Conservation (phyloP, 2,113 vertebrate genomes). For the Tupaia tana region DNA sequence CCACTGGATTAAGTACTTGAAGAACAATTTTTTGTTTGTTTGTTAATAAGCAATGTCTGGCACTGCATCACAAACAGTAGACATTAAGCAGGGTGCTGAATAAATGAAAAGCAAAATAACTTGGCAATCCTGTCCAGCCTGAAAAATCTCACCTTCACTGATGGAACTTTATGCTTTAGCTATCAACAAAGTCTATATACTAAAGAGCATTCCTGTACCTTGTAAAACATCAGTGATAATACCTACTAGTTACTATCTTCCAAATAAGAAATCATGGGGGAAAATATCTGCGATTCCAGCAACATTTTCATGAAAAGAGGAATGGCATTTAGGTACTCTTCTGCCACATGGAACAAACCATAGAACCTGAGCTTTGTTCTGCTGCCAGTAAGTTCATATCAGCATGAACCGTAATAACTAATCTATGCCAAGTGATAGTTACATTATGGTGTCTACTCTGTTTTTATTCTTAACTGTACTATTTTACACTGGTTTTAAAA, state of each 20-base stretch:
- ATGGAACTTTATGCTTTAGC: constrained; percentile 5
- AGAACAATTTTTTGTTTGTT: neutral
- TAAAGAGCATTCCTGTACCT: constrained; percentile 27
- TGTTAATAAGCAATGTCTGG: neutral
- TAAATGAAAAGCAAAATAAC: constrained; percentile 5
- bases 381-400: neutral
- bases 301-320: neutral
- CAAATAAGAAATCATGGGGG: neutral
- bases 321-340: neutral
- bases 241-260: neutral
- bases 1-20: neutral
- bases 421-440: neutral
- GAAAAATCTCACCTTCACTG: neutral
- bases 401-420: neutral
- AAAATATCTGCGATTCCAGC: neutral
- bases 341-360: neutral
- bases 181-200: neutral
- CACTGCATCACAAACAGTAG: neutral
- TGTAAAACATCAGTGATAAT: neutral
- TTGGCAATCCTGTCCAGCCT: neutral
- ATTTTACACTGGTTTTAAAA: neutral
- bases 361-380: neutral
- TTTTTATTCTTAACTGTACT: neutral
- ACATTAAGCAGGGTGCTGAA: neutral
- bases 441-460: neutral